Evolutionary conservation across 2,888 invertebrate genomes (phyloP), one percentile per base, ranked within the genome.

Genomic region (Drosophila rellima): DNA sequence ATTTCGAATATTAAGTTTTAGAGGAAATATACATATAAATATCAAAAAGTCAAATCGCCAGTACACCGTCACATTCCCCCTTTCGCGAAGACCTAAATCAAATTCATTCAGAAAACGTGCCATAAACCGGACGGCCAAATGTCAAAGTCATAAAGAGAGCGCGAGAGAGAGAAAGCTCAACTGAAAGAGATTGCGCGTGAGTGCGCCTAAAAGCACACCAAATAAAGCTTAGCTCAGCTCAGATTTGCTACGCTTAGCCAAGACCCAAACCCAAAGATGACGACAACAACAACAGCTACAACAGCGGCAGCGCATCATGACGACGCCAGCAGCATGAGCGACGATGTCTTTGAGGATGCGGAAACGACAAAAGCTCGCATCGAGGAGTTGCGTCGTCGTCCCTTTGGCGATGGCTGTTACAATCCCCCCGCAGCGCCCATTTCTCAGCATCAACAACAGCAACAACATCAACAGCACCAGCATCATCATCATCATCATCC

Each of bases 321-420:
- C 81, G 96, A 96, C 92, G 96, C 95, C 86, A 82, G 90, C 54
- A 92, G 92, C 80, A 96, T 96, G 94, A 96, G 96, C 89, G 96
- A 97, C 92, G 96, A 97, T 92, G 97, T 96, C 54, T 97, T 97
- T 88, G 96, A 96, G 90, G 94, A 95, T 42, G 93, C 94, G 29
- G 94, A 94, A 72, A 92, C 93, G 39, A 92, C 92, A 20, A 90
- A 91, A 47, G 87, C 88, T 23, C 90, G 92, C 65, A 81, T 91
- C 29, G 90, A 91, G 55, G 91, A 91, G 52, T 71, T 89, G 66
- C 90, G 82, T 31, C 89, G 77, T n/a, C 88, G 84, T 15, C 89
- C 90, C 35, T 87, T 90, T 13, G 87, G 91, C 31, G 90, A 90
- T 63, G 91, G 88, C 55, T 89, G 88, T 31, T 85, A 85, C 72